Conservation (phyloP, 2,888 invertebrate genomes). For the Drosophila paramelanica region DNA sequence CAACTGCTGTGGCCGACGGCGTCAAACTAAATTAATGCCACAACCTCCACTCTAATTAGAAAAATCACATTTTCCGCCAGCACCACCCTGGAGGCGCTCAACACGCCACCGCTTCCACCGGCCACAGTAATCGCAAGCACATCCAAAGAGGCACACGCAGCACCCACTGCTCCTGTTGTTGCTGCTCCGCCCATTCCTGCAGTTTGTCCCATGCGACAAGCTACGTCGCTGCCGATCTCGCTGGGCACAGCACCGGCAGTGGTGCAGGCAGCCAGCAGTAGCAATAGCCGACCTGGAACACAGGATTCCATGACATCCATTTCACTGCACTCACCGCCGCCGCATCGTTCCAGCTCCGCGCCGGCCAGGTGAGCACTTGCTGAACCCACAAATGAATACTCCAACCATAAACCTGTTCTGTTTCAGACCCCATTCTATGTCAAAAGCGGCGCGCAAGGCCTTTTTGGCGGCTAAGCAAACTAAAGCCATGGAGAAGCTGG, state of each 20-base stretch:
- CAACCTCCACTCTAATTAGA: slow-evolving; percentile 58
- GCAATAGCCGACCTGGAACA: slow-evolving; percentile 58
- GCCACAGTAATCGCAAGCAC: slow-evolving; percentile 20
- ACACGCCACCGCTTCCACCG: slow-evolving; percentile 25
- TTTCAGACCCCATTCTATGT: slow-evolving; percentile 73
- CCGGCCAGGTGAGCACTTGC: slow-evolving; percentile 58
- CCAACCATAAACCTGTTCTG: neutral
- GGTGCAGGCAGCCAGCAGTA: slow-evolving; percentile 42
- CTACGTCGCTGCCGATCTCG: slow-evolving; percentile 25
- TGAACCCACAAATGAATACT: neutral
- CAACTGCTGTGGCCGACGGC: too few species aligned
- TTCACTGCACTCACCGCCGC: slow-evolving; percentile 75
- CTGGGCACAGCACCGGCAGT: slow-evolving; percentile 39
- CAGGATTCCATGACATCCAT: slow-evolving; percentile 74
- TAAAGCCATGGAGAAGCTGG: slow-evolving; percentile 84
- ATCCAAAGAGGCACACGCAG: slow-evolving; percentile 9
- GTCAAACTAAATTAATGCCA: neutral
- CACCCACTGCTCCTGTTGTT: neutral
- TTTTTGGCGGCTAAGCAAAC: slow-evolving; percentile 84
- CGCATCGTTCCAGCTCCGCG: slow-evolving; percentile 73
- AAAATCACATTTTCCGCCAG: slow-evolving; percentile 82
- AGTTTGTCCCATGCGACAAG: slow-evolving; percentile 45
- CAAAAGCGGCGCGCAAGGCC: slow-evolving; percentile 82
- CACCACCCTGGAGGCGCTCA: slow-evolving; percentile 55
- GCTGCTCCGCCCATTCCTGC: slow-evolving; percentile 3